Evolutionary conservation across 2,888 invertebrate species (phyloP), one percentile per base, ranked within the genome.

Genomic region (Anodontia alba): DNA sequence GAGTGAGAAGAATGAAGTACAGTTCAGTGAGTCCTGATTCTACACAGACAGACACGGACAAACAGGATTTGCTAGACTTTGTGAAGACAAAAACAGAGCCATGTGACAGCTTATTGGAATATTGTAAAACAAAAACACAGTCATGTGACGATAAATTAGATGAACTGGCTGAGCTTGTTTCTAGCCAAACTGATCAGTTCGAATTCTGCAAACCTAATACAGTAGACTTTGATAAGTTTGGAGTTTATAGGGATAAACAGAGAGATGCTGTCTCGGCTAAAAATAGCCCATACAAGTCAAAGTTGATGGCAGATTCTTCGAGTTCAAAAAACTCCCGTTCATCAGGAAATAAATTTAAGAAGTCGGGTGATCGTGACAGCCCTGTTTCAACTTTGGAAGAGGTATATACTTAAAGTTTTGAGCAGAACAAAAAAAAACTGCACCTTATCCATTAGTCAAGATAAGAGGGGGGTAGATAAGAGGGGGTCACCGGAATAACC

Each of bases 11-110:
- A 79, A 86, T 83, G 86, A 76, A 81, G 83, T 83, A 77, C 73
- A 81, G 80, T 42, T 72, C 79, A 17, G 83, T 79, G 15, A 86
- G 86, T 71, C 86, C 86, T 29, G 86, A 86, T 69, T 86, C 86
- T 23, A 86, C 86, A 62, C 85, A 85, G 78, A 82, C 82, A 7
- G 85, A 85, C 82, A 38, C 82, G 8, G 85, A 85, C 57, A 81
- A 81, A 71, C 84, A 84, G 71, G 85, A 85, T 31, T 23, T n/a
- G 36, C 29, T 23, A 26, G 69, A 69, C 62, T 85, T 85, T 72
- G 67, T 73, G 66, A 85, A 85, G 66, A 80, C 82, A 1, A 85
- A 80, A 23, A 46, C 80, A n/a, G 76, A 77, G 51, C 80, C 85
- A 46, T 85, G 82, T 62, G 67, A 66, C 70, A 54, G 76, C 1